Evolutionary conservation across 1,140 invertebrate species (phyloP).

Genomic region (Plutomurus gul): DNA sequence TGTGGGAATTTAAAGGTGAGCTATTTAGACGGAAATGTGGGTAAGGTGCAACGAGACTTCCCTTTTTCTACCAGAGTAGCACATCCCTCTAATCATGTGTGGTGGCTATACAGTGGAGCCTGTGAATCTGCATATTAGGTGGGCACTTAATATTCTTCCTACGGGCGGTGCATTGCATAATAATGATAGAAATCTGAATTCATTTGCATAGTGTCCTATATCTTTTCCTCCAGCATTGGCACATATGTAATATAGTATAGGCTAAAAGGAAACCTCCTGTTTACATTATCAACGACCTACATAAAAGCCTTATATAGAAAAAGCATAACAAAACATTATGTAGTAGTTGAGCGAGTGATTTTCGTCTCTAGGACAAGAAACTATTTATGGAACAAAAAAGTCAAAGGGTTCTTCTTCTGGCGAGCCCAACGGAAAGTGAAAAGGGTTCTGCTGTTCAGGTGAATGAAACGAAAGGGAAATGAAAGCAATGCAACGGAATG

Average conservation of each 20-base stretch:
- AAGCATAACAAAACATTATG: not conserved
- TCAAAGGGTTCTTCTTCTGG: not conserved
- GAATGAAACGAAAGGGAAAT: constrained; percentile 6
- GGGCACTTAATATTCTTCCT: not conserved
- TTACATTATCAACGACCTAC: no score
- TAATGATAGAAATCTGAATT: not conserved
- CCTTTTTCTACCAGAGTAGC: no score
- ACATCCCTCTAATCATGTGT: not conserved
- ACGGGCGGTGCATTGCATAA: not conserved
- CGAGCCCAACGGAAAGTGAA: constrained; percentile 19
- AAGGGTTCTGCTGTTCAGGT: constrained; percentile 13
- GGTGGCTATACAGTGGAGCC: not conserved
- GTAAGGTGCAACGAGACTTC: constrained; percentile 23
- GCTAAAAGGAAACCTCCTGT: no score
- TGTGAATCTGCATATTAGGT: not conserved
- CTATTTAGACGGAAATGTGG: not conserved
- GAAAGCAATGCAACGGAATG: not conserved
- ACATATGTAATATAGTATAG: no score
- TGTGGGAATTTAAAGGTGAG: not conserved
- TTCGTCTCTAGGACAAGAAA: not conserved
- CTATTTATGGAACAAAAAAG: constrained; percentile 2
- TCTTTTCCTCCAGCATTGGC: not conserved
- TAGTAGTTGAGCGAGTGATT: not conserved
- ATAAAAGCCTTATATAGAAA: no score
- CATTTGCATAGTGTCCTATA: not conserved